Conservation (phyloP, 2,797 vertebrate genomes). For the Buceros bicornis region DNA sequence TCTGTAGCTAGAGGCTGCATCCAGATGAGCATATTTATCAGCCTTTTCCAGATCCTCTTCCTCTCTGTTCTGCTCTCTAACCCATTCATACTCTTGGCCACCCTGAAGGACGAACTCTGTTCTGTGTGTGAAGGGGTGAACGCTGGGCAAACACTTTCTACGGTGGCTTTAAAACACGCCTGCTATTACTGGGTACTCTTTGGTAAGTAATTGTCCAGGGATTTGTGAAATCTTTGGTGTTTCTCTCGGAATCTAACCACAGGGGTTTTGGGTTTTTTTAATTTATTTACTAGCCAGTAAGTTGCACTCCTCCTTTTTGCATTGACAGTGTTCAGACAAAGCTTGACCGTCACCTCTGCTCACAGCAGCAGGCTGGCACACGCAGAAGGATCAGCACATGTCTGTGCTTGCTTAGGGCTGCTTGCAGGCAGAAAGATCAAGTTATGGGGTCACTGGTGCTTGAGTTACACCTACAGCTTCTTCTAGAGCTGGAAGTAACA, state of each 20-base stretch:
- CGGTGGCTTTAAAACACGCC: neutral
- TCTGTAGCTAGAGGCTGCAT: neutral
- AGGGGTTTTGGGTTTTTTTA: neutral
- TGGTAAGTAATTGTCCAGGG: neutral
- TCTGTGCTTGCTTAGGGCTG: fast-evolving
- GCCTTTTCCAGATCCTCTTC: neutral
- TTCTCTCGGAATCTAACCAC: neutral
- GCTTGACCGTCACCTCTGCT: neutral
- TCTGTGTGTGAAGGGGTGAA: neutral
- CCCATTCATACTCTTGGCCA: neutral
- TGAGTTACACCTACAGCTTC: neutral
- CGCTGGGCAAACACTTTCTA: neutral
- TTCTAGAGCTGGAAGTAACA: neutral
- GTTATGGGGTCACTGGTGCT: neutral
- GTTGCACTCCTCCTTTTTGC: neutral
- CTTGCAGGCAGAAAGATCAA: neutral
- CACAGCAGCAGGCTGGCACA: neutral
- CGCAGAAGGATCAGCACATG: neutral
- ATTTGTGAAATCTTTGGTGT: neutral
- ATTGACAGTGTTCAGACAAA: neutral
- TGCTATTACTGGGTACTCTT: neutral
- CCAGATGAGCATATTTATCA: neutral
- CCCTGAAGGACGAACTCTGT: neutral
- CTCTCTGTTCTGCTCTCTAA: neutral
- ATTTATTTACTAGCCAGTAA: neutral